Evolutionary conservation across 1,140 invertebrate species (phyloP).

Genomic region (Orchestia grillus): DNA sequence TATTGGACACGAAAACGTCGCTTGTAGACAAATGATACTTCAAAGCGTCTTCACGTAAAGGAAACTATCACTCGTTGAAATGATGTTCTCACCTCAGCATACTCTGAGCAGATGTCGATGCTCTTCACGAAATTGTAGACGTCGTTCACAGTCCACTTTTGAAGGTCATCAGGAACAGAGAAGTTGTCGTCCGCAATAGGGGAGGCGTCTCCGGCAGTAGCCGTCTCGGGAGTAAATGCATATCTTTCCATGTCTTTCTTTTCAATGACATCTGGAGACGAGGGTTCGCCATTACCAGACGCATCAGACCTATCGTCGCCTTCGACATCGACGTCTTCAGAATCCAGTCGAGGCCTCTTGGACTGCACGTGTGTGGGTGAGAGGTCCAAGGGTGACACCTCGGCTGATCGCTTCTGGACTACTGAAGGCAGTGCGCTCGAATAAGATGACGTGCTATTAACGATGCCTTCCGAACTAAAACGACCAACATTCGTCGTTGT

Average conservation of each 20-base stretch:
- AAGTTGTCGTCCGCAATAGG: background rate
- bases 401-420: background rate
- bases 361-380: background rate
- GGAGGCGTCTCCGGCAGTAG: background rate
- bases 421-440: background rate
- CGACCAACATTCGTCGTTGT: background rate
- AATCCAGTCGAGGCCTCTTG: background rate
- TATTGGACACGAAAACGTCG: background rate
- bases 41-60: background rate
- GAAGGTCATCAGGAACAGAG: background rate
- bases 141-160: constrained; percentile 33
- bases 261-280: background rate
- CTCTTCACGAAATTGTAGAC: constrained; percentile 41
- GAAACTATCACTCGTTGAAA: background rate
- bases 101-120: constrained; percentile 34
- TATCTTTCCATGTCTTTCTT: background rate
- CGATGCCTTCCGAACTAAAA: background rate
- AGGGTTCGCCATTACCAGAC: background rate
- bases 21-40: background rate
- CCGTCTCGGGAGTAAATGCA: background rate
- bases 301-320: background rate
- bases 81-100: background rate
- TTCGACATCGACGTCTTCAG: constrained; percentile 31
- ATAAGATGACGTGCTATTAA: background rate
- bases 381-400: background rate